These are phyloP conservation scores for Apis cerana DNA, from an alignment of 1,140 invertebrate species.

Conservation along the genomic window DNA sequence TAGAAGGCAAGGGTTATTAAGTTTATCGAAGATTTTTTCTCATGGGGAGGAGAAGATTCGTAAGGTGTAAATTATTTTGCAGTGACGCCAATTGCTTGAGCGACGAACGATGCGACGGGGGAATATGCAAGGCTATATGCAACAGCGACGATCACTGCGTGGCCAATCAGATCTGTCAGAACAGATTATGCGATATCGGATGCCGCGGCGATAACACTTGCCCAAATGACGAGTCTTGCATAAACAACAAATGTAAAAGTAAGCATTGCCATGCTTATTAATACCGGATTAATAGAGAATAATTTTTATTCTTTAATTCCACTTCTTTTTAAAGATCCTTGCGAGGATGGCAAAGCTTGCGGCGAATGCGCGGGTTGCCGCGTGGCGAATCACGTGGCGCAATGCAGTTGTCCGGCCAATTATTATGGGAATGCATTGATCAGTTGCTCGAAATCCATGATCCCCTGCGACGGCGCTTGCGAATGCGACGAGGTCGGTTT, in stretches of 20 bases:
- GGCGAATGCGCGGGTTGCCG: conserved; percentile 92
- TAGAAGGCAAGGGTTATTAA: conserved; percentile 82
- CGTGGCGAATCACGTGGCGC: conserved; percentile 90
- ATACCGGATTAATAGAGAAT: neutral
- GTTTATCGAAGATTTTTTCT: neutral
- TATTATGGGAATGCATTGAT: conserved; percentile 91
- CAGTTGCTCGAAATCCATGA: conserved; percentile 85
- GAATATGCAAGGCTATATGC: conserved; percentile 90
- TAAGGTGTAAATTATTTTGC: conserved; percentile 50
- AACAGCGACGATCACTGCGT: conserved; percentile 92
- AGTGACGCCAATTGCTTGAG: conserved; percentile 91
- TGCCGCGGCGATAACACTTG: conserved; percentile 92
- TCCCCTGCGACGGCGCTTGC: conserved; percentile 86
- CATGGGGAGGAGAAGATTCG: neutral
- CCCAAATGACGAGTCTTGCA: conserved; percentile 87
- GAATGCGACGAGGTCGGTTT: conserved; percentile 90
- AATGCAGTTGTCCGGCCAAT: conserved; percentile 91
- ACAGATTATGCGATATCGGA: conserved; percentile 91
- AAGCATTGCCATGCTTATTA: conserved; percentile 55
- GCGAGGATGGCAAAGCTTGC: conserved; percentile 85
- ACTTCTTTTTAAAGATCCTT: conserved; percentile 88
- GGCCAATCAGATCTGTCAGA: conserved; percentile 91
- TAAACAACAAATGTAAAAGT: conserved; percentile 91
- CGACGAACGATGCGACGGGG: conserved; percentile 91
- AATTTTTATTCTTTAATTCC: neutral